These are phyloP conservation scores for Ailuropoda melanoleuca DNA, from an alignment of 2,113 vertebrate species.

Conservation along the genomic window DNA sequence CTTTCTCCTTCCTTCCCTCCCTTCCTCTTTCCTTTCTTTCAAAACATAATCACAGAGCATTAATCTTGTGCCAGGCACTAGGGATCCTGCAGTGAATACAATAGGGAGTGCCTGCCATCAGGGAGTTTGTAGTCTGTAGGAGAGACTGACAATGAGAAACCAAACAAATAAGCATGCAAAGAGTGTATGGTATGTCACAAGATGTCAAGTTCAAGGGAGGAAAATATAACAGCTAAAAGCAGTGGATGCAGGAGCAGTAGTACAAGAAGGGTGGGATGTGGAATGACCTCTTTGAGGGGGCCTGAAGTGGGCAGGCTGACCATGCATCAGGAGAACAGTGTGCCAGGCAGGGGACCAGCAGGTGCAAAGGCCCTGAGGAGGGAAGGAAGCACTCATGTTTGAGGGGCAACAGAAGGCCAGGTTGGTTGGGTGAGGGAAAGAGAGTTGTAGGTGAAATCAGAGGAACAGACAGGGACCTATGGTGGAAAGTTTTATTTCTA, in stretches of 20 bases:
- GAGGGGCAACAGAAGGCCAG: background rate
- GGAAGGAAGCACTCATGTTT: background rate
- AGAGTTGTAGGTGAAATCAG: background rate
- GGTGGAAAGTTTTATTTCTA: background rate
- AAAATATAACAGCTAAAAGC: background rate
- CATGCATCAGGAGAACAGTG: background rate
- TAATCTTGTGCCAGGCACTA: background rate
- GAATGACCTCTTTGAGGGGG: background rate
- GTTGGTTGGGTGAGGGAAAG: background rate
- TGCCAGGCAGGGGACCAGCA: background rate
- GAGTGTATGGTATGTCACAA: rapidly evolving
- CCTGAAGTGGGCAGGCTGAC: background rate
- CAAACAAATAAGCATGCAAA: background rate
- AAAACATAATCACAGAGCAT: background rate
- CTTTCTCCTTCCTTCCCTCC: background rate
- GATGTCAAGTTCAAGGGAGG: background rate
- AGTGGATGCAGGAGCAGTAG: background rate
- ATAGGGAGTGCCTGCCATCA: background rate
- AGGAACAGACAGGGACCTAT: background rate
- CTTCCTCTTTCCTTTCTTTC: background rate
- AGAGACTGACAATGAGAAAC: background rate
- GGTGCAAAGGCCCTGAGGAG: background rate
- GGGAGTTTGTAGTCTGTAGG: background rate
- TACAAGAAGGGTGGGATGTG: background rate
- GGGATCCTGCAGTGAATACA: background rate